Base-by-base conservation (phyloP, 2,113 vertebrate species). In the Lepisosteus osseus region DNA sequence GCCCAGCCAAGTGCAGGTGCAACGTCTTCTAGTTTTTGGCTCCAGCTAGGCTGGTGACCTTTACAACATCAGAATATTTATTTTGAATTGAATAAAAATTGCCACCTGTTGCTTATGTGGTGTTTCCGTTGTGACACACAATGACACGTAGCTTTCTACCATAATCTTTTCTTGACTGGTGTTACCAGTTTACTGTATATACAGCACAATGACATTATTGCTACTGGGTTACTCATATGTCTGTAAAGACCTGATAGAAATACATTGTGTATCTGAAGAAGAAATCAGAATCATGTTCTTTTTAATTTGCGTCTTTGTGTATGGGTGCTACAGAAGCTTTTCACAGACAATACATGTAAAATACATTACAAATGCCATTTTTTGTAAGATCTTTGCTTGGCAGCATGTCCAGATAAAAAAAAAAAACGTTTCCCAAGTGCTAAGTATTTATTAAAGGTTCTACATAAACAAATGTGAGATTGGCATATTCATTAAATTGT, bases 281-380 rank as follows among this genome's bases (percentile, higher is more conserved):
- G 62, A 66, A 68, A 61, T 72, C 65, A 54, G 59, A 51, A 66
- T 73, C 69, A 72, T 45, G 57, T 56, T 15, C 45, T 71, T 76
- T 72, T 73, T 69, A 76, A 76, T 71, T 69, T 56, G 68, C 54
- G 61, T 65, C 65, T 57, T 71, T 51, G 29, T 29, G 29, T 29
- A 29, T 29, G 29, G 29, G 29, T 29, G 29, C 2, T 29, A 29
- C 29, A 29, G 29, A 29, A 29, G 71, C 69, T 61, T 57, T 62
- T 55, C 45, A 29, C 13, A 12, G 45, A 72, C 68, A 43, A 67
- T 70, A 69, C 66, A 7, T 7, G 55, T 44, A 72, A 68, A 72
- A 80, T 74, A 71, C 55, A 70, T 59, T 61, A 69, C 65, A 65
- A 77, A 77, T 70, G 67, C 73, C 69, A 77, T 72, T 70, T 74